These are phyloP conservation scores for Aquatica leii DNA, from an alignment of 2,888 invertebrate genomes.

Conservation along the genomic window DNA sequence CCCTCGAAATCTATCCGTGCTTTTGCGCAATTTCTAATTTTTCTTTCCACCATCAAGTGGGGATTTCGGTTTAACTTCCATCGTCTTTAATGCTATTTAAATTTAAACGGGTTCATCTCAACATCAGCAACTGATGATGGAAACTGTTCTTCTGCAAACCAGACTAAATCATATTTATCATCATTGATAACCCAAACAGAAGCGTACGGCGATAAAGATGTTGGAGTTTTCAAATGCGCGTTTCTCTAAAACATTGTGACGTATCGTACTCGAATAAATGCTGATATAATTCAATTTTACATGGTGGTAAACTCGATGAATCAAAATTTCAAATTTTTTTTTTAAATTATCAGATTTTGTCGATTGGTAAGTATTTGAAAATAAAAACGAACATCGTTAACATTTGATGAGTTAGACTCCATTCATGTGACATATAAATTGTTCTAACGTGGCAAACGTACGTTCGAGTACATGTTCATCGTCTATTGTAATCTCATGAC, in stretches of 20 bases:
- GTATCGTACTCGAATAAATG: conserved; percentile 42
- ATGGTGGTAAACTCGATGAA: conserved; percentile 37
- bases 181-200: conserved; percentile 12
- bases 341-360: conserved; percentile 30
- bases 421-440: conserved; percentile 37
- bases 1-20: no score
- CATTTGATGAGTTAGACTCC: conserved; percentile 28
- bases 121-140: conserved; percentile 7
- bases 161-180: conserved; percentile 41
- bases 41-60: no score
- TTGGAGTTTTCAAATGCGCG: conserved; percentile 37
- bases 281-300: conserved; percentile 33
- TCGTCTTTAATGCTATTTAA: no score
- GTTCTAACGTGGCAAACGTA: conserved; percentile 25
- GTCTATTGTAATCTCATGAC: conserved; percentile 27
- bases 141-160: conserved; percentile 41
- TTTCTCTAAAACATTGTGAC: conserved; percentile 43
- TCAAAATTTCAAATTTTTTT: conserved; percentile 26
- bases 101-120: no score
- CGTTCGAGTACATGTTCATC: conserved; percentile 9
- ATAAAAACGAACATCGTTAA: conserved; percentile 40
- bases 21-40: no score
- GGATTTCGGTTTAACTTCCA: no score
- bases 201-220: conserved; percentile 33
- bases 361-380: conserved; percentile 32